phyloP scores from a whole-genome alignment of 2,888 invertebrate species.

The Andrena praecox region DNA sequence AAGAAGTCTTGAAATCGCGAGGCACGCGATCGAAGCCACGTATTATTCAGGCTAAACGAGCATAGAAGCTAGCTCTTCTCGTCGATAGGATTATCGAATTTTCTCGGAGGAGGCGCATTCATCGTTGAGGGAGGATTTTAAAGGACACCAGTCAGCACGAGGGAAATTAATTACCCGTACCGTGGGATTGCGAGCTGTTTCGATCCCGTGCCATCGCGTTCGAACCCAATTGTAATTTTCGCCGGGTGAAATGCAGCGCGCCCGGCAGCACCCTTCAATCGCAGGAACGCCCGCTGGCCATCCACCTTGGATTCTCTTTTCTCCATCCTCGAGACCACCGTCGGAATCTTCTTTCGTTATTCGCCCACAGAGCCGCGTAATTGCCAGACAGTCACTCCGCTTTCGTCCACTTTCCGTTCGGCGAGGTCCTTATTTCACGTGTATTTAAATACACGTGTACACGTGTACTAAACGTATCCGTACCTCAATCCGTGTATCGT shows the following conservation, averaged over 20 bases:
- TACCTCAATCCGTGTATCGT: no score
- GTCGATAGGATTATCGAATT: slow-evolving; percentile 62
- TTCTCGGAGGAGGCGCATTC: slow-evolving; percentile 18
- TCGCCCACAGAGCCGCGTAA: neutral
- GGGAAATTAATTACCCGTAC: slow-evolving; percentile 62
- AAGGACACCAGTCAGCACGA: slow-evolving; percentile 35
- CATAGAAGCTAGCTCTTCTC: slow-evolving; percentile 27
- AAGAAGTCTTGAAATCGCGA: neutral
- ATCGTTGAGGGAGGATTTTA: slow-evolving; percentile 38
- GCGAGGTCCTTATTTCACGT: no score
- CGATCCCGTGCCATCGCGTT: slow-evolving; percentile 43
- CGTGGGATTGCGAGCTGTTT: slow-evolving; percentile 24
- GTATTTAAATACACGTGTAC: no score
- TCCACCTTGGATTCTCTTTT: slow-evolving; percentile 6
- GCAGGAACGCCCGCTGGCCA: slow-evolving; percentile 19
- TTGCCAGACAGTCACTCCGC: neutral
- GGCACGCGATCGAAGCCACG: slow-evolving; percentile 2
- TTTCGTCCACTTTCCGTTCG: neutral
- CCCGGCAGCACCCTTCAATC: slow-evolving; percentile 43
- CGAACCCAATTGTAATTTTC: slow-evolving; percentile 60
- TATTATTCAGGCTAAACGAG: slow-evolving; percentile 4
- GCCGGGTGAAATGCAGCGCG: slow-evolving; percentile 36
- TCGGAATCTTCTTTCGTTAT: slow-evolving; percentile 5
- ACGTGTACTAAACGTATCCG: no score
- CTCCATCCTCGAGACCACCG: neutral